Evolutionary conservation across 2,888 invertebrate genomes (phyloP).

Genomic region (Platynereis dumerilii): DNA sequence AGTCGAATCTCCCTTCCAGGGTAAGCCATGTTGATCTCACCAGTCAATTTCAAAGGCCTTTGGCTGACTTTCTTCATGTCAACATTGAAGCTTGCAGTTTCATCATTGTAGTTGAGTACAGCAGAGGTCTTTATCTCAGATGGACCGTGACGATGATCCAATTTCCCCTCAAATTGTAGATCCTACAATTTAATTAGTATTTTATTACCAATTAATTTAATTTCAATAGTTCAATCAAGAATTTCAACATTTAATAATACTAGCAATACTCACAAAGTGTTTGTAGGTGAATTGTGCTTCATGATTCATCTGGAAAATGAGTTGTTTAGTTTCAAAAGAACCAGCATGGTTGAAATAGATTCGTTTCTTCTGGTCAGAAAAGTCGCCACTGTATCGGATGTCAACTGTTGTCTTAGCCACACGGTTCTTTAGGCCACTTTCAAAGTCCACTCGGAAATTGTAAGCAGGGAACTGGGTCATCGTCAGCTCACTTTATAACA

Average conservation of each 20-base stretch:
- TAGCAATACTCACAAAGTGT: background rate
- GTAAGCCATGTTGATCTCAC: constrained; percentile 11
- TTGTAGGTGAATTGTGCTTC: background rate
- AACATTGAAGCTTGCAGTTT: background rate
- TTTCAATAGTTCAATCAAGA: too few species aligned
- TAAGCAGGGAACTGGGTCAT: background rate
- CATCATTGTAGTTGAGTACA: background rate
- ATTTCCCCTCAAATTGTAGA: background rate
- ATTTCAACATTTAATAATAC: too few species aligned
- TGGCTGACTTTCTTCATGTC: background rate
- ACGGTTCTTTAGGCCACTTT: background rate
- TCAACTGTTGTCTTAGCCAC: background rate
- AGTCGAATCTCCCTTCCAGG: constrained; percentile 30
- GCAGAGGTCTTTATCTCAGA: background rate
- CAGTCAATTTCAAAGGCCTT: background rate
- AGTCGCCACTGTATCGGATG: background rate
- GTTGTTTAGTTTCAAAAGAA: background rate
- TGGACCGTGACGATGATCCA: background rate
- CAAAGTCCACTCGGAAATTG: background rate
- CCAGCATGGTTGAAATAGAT: constrained; percentile 1
- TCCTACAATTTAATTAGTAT: constrained; percentile 2
- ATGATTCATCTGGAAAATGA: background rate
- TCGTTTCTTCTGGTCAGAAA: background rate
- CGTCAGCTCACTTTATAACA: background rate
- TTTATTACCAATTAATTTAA: too few species aligned